A percentile compares a stretch with the other conserved stretches of the same genome.
Evolutionary conservation across 2,888 invertebrate genomes (phyloP).

Genomic region (Cryptosula pallasiana): DNA sequence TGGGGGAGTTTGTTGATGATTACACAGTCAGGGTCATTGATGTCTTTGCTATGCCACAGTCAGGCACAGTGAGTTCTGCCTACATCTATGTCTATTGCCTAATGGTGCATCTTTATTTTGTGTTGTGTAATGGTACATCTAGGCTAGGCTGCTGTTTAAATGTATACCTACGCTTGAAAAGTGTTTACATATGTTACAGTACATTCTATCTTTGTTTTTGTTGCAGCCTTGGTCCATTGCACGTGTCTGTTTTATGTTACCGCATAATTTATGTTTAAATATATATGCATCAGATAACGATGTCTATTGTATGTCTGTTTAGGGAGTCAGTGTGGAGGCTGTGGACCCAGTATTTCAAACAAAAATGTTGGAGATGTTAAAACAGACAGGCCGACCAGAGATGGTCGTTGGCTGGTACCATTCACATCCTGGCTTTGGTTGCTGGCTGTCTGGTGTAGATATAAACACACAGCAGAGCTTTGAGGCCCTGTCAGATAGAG

Average conservation of each 20-base stretch:
- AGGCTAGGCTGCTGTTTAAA: too few relatives aligned
- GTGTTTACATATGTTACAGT: too few relatives aligned
- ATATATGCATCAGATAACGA: too few relatives aligned
- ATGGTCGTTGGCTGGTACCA: conserved; percentile 99
- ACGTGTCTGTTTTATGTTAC: too few relatives aligned
- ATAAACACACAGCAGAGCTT: conserved; percentile 99
- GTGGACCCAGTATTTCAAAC: conserved; percentile 99
- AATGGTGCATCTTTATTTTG: too few relatives aligned
- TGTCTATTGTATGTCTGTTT: too few relatives aligned
- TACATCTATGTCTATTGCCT: too few relatives aligned
- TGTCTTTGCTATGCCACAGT: conserved; percentile 99
- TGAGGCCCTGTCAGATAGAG: conserved; percentile 93
- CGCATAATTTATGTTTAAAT: too few relatives aligned
- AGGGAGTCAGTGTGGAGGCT: conserved; percentile 97
- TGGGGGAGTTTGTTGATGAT: conserved; percentile 98
- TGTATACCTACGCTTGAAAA: too few relatives aligned
- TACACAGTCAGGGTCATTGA: conserved; percentile 98
- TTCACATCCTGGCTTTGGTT: conserved; percentile 99
- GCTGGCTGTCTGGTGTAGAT: conserved; percentile 97
- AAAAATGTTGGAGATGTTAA: conserved; percentile 95
- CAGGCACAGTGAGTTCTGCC: conserved; percentile 71
- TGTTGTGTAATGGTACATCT: too few relatives aligned
- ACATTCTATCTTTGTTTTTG: too few relatives aligned
- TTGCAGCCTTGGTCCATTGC: too few relatives aligned
- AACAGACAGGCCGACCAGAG: conserved; percentile 96